Conservation (phyloP, 2,113 vertebrate species). For the Labeo rohita region DNA sequence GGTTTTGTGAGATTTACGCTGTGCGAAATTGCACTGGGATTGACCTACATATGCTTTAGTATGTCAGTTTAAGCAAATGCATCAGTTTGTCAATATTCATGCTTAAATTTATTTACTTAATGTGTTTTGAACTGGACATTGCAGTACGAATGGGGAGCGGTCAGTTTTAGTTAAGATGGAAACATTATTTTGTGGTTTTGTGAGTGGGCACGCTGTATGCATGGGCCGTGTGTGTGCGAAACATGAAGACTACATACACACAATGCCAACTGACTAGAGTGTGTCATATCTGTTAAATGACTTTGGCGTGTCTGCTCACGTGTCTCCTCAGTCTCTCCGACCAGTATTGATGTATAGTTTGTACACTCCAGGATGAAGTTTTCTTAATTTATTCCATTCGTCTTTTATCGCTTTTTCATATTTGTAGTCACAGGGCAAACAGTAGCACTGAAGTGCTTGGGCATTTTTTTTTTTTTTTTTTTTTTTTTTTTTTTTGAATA, state of each 20-base stretch:
- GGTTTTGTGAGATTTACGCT: background rate
- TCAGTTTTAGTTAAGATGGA: constrained; percentile 47
- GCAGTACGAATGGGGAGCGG: constrained; percentile 53
- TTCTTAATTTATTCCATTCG: constrained; percentile 58
- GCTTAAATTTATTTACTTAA: constrained; percentile 23
- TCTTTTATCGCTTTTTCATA: constrained; percentile 51
- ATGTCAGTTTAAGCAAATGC: background rate
- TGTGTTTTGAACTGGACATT: constrained; percentile 66
- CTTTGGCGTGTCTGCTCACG: constrained; percentile 39
- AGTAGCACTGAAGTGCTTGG: constrained; percentile 20
- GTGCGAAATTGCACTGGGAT: background rate
- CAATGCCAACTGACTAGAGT: constrained; percentile 73
- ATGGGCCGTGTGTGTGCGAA: background rate
- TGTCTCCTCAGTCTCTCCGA: constrained; percentile 54
- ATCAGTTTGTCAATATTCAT: constrained; percentile 25
- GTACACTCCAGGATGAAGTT: constrained; percentile 58
- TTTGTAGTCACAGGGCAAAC: constrained; percentile 2
- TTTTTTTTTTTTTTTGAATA: constrained; percentile 9
- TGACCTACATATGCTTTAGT: background rate
- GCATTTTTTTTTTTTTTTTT: background rate
- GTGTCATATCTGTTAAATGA: constrained; percentile 50
- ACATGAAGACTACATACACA: constrained; percentile 56
- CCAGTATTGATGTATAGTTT: constrained; percentile 80
- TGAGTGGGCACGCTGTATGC: constrained; percentile 50
- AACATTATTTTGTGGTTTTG: constrained; percentile 42